A percentile compares a stretch with the other conserved stretches of the same genome.
Evolutionary conservation across 53 echinoderm and acorn worm species (phyloP).

Genomic region (Glandiceps talaboti): DNA sequence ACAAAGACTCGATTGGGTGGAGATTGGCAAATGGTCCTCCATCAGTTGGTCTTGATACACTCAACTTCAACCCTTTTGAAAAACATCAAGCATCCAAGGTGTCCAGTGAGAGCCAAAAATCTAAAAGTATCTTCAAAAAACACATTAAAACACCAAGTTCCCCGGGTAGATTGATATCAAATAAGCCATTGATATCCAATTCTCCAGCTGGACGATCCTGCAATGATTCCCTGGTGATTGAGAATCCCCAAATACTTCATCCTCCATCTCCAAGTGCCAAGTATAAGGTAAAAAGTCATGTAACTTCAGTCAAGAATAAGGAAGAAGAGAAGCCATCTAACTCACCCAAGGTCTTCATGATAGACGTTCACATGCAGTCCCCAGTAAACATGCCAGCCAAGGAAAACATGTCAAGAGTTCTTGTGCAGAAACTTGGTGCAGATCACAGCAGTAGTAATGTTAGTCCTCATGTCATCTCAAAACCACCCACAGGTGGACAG

Average conservation of each 20-base stretch:
- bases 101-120: neutral
- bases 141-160: conserved; percentile 56
- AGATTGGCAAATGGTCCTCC: conserved; percentile 64
- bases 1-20: conserved; percentile 55
- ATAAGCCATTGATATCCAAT: neutral
- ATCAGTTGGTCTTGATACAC: conserved; percentile 41
- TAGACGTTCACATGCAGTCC: neutral
- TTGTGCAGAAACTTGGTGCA: no score
- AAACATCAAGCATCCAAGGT: neutral
- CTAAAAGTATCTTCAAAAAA: neutral
- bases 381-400: neutral
- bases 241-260: neutral
- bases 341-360: neutral
- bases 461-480: neutral
- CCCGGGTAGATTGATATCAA: conserved; percentile 41
- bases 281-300: neutral
- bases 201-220: no score
- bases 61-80: conserved; percentile 25
- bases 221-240: neutral
- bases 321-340: neutral
- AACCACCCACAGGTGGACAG: neutral
- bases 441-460: no score
- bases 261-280: neutral
- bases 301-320: neutral
- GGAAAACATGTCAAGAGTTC: neutral